Evolutionary conservation across 2,113 vertebrate species (phyloP).

Genomic region (Gavia stellata): DNA sequence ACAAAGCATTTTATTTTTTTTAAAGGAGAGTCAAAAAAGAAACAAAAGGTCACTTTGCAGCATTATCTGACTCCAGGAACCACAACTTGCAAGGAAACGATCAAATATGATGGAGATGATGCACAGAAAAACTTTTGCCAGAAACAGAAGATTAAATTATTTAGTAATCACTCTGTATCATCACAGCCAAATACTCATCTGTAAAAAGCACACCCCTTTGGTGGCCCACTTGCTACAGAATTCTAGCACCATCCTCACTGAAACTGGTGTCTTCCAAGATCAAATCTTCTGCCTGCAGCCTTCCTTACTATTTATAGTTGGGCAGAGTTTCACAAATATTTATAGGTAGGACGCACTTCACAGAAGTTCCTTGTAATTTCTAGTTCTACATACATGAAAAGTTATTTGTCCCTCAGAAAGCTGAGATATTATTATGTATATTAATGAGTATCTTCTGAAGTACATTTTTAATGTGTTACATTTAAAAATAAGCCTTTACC

Average conservation of each 20-base stretch:
- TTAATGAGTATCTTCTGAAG: background rate
- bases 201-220: background rate
- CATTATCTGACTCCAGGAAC: background rate
- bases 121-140: background rate
- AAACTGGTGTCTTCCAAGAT: background rate
- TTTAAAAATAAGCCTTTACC: background rate
- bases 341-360: background rate
- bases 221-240: background rate
- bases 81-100: background rate
- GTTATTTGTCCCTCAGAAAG: background rate
- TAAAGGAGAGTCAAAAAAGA: background rate
- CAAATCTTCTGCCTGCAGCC: background rate
- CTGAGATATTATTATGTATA: background rate
- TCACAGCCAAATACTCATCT: background rate
- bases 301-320: background rate
- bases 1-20: background rate
- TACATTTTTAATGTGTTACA: background rate
- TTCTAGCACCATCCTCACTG: background rate
- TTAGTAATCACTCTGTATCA: background rate
- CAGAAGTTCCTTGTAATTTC: background rate
- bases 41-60: fast-evolving
- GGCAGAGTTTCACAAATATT: background rate
- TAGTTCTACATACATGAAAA: background rate
- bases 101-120: background rate
- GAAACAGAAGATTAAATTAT: background rate